Evolutionary conservation across 2,113 vertebrate species (phyloP).

Genomic region (Myotis davidii): DNA sequence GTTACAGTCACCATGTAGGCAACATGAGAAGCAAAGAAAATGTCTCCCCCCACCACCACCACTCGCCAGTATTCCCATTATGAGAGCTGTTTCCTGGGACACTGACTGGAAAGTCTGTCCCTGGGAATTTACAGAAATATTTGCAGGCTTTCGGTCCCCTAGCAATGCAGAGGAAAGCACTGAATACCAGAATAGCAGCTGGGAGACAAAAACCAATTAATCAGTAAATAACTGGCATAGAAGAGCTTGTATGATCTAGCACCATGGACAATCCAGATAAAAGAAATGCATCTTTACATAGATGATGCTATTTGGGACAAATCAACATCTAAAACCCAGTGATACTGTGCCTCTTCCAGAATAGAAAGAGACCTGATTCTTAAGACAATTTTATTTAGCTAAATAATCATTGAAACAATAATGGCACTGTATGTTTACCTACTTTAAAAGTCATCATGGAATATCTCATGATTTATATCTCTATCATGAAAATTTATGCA

Average conservation of each 20-base stretch:
- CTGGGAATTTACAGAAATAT: not conserved
- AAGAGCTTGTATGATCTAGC: not conserved
- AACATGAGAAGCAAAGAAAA: not conserved
- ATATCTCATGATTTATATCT: not conserved
- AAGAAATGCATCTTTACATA: not conserved
- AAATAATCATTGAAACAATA: not conserved
- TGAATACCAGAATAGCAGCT: not conserved
- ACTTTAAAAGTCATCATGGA: not conserved
- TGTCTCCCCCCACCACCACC: no score
- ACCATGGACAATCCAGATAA: not conserved
- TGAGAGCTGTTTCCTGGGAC: not conserved
- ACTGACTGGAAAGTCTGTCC: not conserved
- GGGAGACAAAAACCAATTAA: not conserved
- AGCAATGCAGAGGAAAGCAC: not conserved
- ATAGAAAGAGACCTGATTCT: not conserved
- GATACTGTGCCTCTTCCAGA: not conserved
- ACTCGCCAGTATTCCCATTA: not conserved
- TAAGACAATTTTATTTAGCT: not conserved
- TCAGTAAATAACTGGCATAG: not conserved
- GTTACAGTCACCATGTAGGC: accelerated
- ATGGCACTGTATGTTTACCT: not conserved
- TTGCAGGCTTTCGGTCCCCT: not conserved
- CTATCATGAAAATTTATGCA: not conserved
- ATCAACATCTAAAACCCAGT: not conserved
- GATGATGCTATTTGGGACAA: not conserved